Evolutionary conservation across 2,888 invertebrate species (phyloP).

Genomic region (Scaptomyza polygonia): DNA sequence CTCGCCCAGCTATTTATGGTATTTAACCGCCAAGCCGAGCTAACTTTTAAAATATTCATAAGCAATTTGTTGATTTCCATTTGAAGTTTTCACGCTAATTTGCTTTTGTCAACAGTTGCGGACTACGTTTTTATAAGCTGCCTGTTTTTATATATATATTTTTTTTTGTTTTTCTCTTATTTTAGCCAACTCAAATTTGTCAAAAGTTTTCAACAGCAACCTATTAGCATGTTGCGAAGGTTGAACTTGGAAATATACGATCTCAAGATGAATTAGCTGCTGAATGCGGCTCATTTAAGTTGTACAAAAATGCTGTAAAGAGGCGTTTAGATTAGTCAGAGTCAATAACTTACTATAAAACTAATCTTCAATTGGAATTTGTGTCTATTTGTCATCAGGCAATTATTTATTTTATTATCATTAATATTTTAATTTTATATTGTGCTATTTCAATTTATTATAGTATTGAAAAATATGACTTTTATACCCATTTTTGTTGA

Average conservation of each 20-base stretch:
- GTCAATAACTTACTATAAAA: conserved; percentile 2
- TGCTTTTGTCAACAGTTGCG: conserved; percentile 45
- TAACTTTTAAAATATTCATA: conserved; percentile 26
- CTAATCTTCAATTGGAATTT: conserved; percentile 3
- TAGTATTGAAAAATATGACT: background rate
- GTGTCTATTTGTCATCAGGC: conserved; percentile 23
- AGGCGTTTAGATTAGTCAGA: conserved; percentile 29
- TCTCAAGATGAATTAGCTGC: conserved; percentile 9
- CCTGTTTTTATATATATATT: too few species aligned
- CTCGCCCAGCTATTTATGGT: conserved; percentile 11
- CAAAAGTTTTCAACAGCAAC: conserved; percentile 31
- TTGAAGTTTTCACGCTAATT: conserved; percentile 57
- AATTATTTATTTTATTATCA: too few species aligned
- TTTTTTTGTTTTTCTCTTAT: background rate
- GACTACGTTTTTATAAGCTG: conserved; percentile 23
- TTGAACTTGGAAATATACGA: conserved; percentile 4
- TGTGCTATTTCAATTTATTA: background rate
- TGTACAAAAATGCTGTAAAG: conserved; percentile 14
- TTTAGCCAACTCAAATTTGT: conserved; percentile 43
- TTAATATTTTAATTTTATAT: background rate
- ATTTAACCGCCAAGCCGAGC: conserved; percentile 6
- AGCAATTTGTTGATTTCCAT: conserved; percentile 5
- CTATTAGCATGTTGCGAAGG: conserved; percentile 62
- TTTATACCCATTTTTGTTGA: background rate
- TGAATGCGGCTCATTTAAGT: conserved; percentile 31